Evolutionary conservation across 2,797 vertebrate genomes (phyloP).

Genomic region (Pteronotus mesoamericanus): DNA sequence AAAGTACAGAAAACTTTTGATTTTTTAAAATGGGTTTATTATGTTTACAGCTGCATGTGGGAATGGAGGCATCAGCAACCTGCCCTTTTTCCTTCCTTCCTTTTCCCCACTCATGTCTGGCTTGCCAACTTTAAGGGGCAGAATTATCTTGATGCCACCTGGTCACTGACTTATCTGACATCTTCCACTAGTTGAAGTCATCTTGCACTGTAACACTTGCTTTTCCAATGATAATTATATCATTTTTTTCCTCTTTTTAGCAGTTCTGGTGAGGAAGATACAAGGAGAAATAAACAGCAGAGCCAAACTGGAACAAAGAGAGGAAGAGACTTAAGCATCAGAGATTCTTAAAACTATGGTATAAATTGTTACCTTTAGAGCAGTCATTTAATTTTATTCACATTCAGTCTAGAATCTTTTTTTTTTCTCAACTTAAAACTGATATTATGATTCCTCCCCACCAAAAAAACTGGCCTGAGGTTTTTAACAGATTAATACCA

Average conservation of each 20-base stretch:
- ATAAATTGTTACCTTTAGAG: not conserved
- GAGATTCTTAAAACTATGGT: not conserved
- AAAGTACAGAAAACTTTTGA: constrained; percentile 9
- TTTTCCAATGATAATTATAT: constrained; percentile 17
- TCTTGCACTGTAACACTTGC: not conserved
- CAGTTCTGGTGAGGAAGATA: not conserved
- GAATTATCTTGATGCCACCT: not conserved
- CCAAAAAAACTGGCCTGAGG: not conserved
- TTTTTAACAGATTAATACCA: not conserved
- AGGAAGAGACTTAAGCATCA: not conserved
- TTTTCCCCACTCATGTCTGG: not conserved
- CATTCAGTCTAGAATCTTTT: not conserved
- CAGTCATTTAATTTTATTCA: constrained; percentile 33
- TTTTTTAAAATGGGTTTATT: not conserved
- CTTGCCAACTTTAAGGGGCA: not conserved
- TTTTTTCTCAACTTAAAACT: constrained; percentile 31
- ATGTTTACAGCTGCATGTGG: not conserved
- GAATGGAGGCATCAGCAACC: not conserved
- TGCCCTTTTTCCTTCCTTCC: not conserved
- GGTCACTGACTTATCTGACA: not conserved
- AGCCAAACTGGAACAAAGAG: not conserved
- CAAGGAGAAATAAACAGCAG: not conserved
- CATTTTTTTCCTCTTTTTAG: not conserved
- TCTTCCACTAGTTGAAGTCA: not conserved
- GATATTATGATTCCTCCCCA: not conserved